Evolutionary conservation across 2,113 vertebrate species (phyloP), one percentile per base, ranked within the genome.

Genomic region (Aegithalos caudatus): DNA sequence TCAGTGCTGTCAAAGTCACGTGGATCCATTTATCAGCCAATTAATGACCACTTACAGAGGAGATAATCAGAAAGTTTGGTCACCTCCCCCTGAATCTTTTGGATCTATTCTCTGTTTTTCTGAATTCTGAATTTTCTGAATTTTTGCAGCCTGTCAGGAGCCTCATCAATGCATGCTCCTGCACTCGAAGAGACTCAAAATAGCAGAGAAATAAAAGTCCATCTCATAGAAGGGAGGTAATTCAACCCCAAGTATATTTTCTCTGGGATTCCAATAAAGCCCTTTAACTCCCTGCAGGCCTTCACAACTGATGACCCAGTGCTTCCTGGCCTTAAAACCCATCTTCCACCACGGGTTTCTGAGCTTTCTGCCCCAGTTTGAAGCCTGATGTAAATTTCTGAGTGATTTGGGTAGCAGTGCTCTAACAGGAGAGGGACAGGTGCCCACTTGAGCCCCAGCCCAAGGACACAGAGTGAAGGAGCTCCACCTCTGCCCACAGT

Each of bases 401-500:
- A 22, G 70, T 2, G 1, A 4, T 60, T 5, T 45, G 47, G 40
- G 45, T 3, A 16, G 22, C 20, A 27, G 28, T 3, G 48, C 53
- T 44, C 31, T 5, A 5, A 5, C 0, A 10, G 72, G 35, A 50
- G 58, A 18, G 65, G 44, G 42, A 8, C 64, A 27, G 48, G 51
- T 7, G 18, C 62, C 56, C 24, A 11, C 53, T 35, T 16, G 56
- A 50, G 78, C 20, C 58, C 8, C 47, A 65, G 65, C n/a, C 57
- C 14, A 2, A 13, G 0, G 29, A 6, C 29, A 8, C 2, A 2
- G 17, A 1, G 1, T 2, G 40, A 17, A 11, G 0, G 29, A 15
- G 2, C 27, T 28, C 42, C 6, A 0, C 4, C 47, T 54, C 29
- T 80, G 53, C 29, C 33, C 2, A 1, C 42, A 23, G 0, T 2